phyloP scores from a whole-genome alignment of 2,888 invertebrate genomes.

The Lochmaea crataegi region DNA sequence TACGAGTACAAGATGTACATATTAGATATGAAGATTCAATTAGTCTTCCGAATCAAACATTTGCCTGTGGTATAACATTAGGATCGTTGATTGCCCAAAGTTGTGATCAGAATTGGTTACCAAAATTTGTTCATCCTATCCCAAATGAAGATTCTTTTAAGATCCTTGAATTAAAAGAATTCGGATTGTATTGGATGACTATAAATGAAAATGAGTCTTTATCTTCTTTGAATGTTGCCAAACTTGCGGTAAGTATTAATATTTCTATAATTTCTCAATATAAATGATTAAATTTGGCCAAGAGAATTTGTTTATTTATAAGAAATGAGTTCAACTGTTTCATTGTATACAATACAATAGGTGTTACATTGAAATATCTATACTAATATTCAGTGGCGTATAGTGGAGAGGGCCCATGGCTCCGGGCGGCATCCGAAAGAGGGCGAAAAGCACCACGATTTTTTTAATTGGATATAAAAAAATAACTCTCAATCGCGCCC shows the following conservation, averaged over 20 bases:
- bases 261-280: background rate
- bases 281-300: too few species aligned
- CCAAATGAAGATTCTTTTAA: constrained; percentile 82
- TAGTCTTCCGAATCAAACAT: constrained; percentile 75
- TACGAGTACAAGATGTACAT: constrained; percentile 94
- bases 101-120: constrained; percentile 88
- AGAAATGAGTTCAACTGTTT: background rate
- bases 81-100: constrained; percentile 91
- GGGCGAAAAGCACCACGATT: too few species aligned
- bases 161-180: constrained; percentile 86
- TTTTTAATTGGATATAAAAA: too few species aligned
- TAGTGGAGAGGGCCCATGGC: too few species aligned
- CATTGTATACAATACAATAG: too few species aligned
- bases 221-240: constrained; percentile 74
- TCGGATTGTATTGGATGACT: constrained; percentile 93
- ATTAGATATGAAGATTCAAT: constrained; percentile 93
- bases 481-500: too few species aligned
- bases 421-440: too few species aligned
- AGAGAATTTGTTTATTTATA: background rate
- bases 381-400: too few species aligned
- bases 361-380: too few species aligned
- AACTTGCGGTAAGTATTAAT: constrained; percentile 73
- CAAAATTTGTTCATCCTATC: constrained; percentile 75
- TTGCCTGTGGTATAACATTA: constrained; percentile 90
- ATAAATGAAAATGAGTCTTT: constrained; percentile 73